A percentile compares a stretch with the other conserved stretches of the same genome.
Evolutionary conservation across 2,113 vertebrate genomes (phyloP).

Genomic region (Chunga burmeisteri): DNA sequence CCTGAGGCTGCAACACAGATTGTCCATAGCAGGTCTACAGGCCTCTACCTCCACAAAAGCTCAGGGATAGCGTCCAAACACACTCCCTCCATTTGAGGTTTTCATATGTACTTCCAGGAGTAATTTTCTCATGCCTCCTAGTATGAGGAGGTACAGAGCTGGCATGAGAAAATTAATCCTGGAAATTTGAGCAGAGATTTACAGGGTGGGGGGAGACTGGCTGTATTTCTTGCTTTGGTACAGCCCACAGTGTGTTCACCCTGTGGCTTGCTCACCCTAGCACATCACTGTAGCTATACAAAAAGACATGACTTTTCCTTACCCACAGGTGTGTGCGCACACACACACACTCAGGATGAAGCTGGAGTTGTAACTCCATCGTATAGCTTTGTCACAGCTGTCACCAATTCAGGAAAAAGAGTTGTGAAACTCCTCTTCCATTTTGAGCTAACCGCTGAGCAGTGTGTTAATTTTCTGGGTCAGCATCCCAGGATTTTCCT

Average conservation of each 20-base stretch:
- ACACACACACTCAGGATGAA: background rate
- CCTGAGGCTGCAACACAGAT: background rate
- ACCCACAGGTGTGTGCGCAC: too few relatives aligned
- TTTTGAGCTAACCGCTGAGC: slow-evolving; percentile 21
- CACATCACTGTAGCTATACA: background rate
- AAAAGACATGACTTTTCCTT: background rate
- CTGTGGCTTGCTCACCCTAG: background rate
- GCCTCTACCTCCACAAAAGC: background rate
- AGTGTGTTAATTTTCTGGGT: slow-evolving; percentile 48
- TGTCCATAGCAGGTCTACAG: background rate
- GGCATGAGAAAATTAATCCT: background rate
- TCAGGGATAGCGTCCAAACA: background rate
- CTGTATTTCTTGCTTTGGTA: background rate
- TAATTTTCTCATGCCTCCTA: background rate
- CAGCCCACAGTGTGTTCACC: background rate
- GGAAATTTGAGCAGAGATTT: background rate
- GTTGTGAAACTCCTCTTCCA: slow-evolving; percentile 22
- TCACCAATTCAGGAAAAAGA: background rate
- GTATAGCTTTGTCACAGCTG: slow-evolving; percentile 12
- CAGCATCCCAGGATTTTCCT: slow-evolving; percentile 48
- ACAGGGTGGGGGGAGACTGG: background rate
- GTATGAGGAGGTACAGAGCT: background rate
- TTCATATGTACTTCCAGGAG: background rate
- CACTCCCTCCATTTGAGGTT: background rate
- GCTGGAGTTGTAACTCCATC: background rate